Evolutionary conservation across 2,797 vertebrate species (phyloP).

Genomic region (Urocyon cinereoargenteus): DNA sequence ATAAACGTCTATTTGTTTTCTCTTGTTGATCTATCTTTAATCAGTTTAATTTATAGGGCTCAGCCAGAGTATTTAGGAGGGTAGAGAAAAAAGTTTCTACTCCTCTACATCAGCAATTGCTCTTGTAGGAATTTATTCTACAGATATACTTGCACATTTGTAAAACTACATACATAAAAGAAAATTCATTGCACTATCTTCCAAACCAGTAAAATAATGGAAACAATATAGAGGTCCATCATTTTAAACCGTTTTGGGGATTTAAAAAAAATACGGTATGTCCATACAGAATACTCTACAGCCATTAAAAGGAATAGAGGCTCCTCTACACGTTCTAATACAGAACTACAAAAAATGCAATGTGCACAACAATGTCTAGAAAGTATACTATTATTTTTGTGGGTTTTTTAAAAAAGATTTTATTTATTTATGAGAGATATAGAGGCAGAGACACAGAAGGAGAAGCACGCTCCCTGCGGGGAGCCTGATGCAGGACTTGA

Average conservation of each 20-base stretch:
- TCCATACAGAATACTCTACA: background rate
- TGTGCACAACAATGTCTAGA: background rate
- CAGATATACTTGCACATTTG: background rate
- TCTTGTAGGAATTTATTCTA: slow-evolving; percentile 10
- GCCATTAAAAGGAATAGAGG: background rate
- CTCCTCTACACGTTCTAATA: background rate
- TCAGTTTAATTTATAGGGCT: background rate
- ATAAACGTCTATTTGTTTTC: background rate
- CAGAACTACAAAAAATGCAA: background rate
- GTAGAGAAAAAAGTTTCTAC: background rate
- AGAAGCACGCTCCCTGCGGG: background rate
- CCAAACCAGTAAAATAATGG: background rate
- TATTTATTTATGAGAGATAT: background rate
- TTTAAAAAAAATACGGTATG: background rate
- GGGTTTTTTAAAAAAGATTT: background rate
- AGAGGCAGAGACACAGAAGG: background rate
- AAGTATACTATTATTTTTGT: background rate
- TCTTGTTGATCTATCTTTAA: background rate
- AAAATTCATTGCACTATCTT: slow-evolving; percentile 9
- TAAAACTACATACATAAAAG: background rate
- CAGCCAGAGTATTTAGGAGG: background rate
- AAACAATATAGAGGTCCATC: background rate
- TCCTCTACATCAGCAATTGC: background rate
- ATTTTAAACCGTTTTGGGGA: background rate
- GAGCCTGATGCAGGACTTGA: background rate